Evolutionary conservation across 1,140 invertebrate species (phyloP), one percentile per base, ranked within the genome.

Genomic region (Maniola jurtina): DNA sequence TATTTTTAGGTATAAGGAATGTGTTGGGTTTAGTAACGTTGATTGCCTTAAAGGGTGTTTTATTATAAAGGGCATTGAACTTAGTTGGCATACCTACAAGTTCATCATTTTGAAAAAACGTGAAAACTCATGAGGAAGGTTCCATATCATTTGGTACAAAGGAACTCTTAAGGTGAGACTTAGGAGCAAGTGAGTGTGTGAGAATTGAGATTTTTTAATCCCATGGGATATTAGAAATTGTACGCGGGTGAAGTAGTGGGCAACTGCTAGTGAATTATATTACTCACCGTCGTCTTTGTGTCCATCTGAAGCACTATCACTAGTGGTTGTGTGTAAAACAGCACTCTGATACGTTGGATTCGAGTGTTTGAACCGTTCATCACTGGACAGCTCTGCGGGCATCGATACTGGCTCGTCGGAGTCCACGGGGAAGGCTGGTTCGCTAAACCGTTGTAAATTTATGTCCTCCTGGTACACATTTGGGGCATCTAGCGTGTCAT

Each of bases 301-400:
- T 42, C 70, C 78, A 55, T 91, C 88, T 14, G 76, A 78, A 13
- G 77, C 68, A 42, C 71, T 71, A 5, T 86, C 82, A 58, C 77
- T 84, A 6, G 75, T 81, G 3, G 92, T 92, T 14, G 93, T 94
- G 85, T 95, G 94, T 5, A 92, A 68, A 5, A 91, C 88, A 0
- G 94, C 95, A 66, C 94, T 95, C 79, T 95, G 94, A 77, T 96
- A 95, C 11, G 93, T 92, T 0, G 95, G 95, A 76, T 94, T 95
- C 40, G 94, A 93, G 76, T 95, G 93, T 72, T 93, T 95, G 81
- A 95, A 96, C 8, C 63, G 86, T 75, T 87, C 87, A n/a, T 90
- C 87, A 64, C 77, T 91, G 13, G 88, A 88, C 54, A 91, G 66
- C 54, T 87, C 88, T 2, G 78, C 89, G 13, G 89, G 91, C 91